A percentile compares a stretch with the other conserved stretches of the same genome.
phyloP scores from a whole-genome alignment of 2,888 invertebrate genomes.

The Thysanoteuthis rhombus region DNA sequence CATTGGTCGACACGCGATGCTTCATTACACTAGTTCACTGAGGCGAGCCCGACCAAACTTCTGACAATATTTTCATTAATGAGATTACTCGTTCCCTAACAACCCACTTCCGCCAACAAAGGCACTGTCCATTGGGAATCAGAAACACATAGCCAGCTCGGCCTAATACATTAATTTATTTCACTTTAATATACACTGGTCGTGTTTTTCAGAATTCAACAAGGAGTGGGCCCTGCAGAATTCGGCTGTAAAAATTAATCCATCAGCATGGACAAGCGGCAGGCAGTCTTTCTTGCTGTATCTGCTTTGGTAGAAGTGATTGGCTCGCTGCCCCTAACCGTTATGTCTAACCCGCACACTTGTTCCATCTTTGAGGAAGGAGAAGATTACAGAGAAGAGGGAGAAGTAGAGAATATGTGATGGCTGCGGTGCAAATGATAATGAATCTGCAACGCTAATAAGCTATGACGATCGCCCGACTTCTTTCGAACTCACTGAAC shows the following conservation, averaged over 20 bases:
- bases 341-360: background rate
- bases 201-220: constrained; percentile 24
- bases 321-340: background rate
- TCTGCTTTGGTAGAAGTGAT: background rate
- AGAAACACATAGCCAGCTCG: constrained; percentile 14
- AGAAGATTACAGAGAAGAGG: background rate
- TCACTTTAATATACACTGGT: constrained; percentile 23
- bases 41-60: background rate
- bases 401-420: background rate
- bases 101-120: background rate
- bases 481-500: background rate
- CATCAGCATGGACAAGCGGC: background rate
- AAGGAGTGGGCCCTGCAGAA: background rate
- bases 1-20: background rate
- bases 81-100: background rate
- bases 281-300: background rate
- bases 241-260: constrained; percentile 28
- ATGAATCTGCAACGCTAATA: background rate
- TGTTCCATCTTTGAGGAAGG: background rate
- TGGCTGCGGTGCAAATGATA: background rate
- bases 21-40: constrained; percentile 27
- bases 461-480: background rate
- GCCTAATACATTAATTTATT: constrained; percentile 30
- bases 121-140: constrained; percentile 14
- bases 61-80: constrained; percentile 29